A percentile compares a stretch with the other conserved stretches of the same genome.
phyloP scores from a whole-genome alignment of 2,888 invertebrate genomes.

The Dascillus cervinus region DNA sequence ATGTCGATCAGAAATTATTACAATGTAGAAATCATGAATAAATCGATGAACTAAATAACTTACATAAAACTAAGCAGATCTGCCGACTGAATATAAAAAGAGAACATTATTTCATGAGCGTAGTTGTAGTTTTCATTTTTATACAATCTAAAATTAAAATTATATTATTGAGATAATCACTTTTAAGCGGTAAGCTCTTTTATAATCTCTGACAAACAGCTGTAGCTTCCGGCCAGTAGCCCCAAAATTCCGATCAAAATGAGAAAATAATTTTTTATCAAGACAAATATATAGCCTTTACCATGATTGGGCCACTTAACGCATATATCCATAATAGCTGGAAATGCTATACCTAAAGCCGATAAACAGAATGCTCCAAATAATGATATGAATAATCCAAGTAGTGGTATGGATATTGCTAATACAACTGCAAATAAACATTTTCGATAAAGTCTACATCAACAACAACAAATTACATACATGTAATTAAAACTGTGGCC shows the following conservation, averaged over 20 bases:
- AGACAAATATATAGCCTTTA: conserved; percentile 42
- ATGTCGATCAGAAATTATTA: no score
- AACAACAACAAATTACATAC: conserved; percentile 39
- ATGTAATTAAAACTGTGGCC: conserved; percentile 37
- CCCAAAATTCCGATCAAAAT: conserved; percentile 48
- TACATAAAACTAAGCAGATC: no score
- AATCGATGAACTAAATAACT: no score
- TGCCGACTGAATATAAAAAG: no score
- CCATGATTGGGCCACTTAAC: conserved; percentile 57
- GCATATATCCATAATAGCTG: conserved; percentile 66
- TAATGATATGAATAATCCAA: conserved; percentile 67
- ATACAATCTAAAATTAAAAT: no score
- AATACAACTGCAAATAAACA: conserved; percentile 64
- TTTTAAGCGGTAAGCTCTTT: neutral
- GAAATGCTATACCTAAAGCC: conserved; percentile 65
- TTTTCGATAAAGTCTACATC: no score
- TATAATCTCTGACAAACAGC: conserved; percentile 47
- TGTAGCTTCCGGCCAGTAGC: conserved; percentile 51
- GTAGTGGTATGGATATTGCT: conserved; percentile 60
- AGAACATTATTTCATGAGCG: no score
- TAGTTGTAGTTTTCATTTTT: no score
- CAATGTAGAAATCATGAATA: no score
- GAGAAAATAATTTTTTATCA: conserved; percentile 45
- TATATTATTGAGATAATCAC: no score
- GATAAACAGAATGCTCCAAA: conserved; percentile 69